Base-by-base conservation (phyloP, 1,140 invertebrate species). In the Venustaconcha ellipsiformis region DNA sequence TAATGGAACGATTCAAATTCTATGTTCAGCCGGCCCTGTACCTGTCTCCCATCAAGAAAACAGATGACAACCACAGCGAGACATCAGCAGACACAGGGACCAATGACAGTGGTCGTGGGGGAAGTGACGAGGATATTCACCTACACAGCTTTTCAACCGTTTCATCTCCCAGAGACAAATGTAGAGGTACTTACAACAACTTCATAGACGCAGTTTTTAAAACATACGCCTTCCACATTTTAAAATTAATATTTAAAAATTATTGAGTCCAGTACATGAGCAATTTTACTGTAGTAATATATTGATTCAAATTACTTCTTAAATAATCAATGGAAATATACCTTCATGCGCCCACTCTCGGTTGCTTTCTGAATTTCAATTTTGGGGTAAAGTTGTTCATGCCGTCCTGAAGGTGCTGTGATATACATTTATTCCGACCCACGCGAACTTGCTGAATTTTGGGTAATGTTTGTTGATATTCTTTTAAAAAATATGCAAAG, bases 51-150 rank as follows among this genome's bases (percentile, higher is more conserved):
- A 30, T 56, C 20, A 75, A 72, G 70, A 81, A 80, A 57, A 72
- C 78, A 37, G 82, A 83, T n/a, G 84, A 86, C 71, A 83, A 79
- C 78, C 78, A 78, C 55, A 86, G 85, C 78, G 82, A 85, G 66
- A 79, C 81, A 58, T 86, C 84, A 4, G 77, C 78, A 63, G 84
- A 86, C 70, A 79, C 80, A 26, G 83, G 80, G 57, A 80, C 83
- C 63, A 87, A 84, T 72, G 86, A 87, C 64, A 87, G 86, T 68
- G 84, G 86, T 2, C 72, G 83, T 62, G 86, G 86, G 3, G 83
- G 83, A 58, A 86, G 84, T 75, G 86, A 87, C 74, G 84, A 85
- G 26, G 84, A 87, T 65, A 80, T 84, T 14, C 82, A 85, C 13
- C 82, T 64, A 4, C 70, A 26, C 18, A 71, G 72, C 59, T 78